phyloP scores from a whole-genome alignment of 92 coral and sea anemone species.

The Actinostola sp. region DNA sequence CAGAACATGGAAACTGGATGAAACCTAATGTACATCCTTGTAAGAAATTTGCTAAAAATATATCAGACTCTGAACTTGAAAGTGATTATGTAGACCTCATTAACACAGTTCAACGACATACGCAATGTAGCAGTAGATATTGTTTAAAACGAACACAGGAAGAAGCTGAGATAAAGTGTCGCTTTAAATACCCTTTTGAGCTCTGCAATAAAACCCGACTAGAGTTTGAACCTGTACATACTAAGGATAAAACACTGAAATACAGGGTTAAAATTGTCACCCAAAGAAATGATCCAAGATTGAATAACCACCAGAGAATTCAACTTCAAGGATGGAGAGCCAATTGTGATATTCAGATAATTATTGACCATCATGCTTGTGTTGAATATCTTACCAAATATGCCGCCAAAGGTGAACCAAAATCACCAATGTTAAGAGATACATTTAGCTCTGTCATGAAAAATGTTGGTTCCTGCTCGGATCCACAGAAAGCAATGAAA shows the following conservation, averaged over 20 bases:
- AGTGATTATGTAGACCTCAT: slow-evolving; percentile 41
- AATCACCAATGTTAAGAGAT: slow-evolving; percentile 39
- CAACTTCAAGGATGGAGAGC: slow-evolving; percentile 79
- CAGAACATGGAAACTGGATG: slow-evolving; percentile 27
- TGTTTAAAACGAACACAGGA: slow-evolving; percentile 44
- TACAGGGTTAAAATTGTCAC: slow-evolving; percentile 66
- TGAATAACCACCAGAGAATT: slow-evolving; percentile 63
- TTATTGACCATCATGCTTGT: slow-evolving; percentile 61
- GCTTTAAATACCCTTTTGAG: slow-evolving; percentile 71
- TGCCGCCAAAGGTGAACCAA: no score
- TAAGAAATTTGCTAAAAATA: slow-evolving; percentile 26
- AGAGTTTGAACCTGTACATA: slow-evolving; percentile 51
- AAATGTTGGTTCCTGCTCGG: slow-evolving; percentile 3
- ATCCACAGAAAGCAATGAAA: slow-evolving; percentile 45
- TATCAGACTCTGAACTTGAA: slow-evolving; percentile 8
- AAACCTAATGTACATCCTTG: slow-evolving; percentile 61
- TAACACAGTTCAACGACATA: slow-evolving; percentile 59
- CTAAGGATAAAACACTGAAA: slow-evolving; percentile 42
- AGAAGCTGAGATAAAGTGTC: slow-evolving; percentile 38
- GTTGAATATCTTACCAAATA: no score
- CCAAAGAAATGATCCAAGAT: slow-evolving; percentile 59
- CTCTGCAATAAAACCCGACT: slow-evolving; percentile 43
- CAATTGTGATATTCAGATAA: slow-evolving; percentile 57
- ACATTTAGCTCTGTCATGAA: slow-evolving; percentile 48
- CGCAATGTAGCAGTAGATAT: slow-evolving; percentile 58